Conservation (phyloP, 2,113 vertebrate genomes). For the Antechinus flavipes region DNA sequence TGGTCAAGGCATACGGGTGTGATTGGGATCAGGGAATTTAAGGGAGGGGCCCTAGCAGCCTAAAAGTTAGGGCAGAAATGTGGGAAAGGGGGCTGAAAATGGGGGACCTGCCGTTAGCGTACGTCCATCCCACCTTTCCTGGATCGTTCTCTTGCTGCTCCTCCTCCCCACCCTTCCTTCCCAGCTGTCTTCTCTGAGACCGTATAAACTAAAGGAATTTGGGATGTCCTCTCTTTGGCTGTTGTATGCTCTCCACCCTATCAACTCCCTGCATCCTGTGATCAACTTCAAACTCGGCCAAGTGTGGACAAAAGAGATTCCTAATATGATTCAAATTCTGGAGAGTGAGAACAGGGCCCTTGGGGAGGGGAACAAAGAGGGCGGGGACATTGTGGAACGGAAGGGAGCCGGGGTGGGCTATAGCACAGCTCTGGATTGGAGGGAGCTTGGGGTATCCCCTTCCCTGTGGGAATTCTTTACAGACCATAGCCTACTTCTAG, state of each 20-base stretch:
- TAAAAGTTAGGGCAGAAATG: neutral
- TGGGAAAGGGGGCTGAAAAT: neutral
- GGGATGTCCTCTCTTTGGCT: constrained; percentile 39
- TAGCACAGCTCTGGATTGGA: neutral
- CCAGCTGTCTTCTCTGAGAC: constrained; percentile 36
- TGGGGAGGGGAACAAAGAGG: neutral
- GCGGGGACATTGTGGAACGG: neutral
- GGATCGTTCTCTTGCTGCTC: neutral
- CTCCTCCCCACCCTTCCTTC: neutral
- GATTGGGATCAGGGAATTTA: neutral
- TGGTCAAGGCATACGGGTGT: neutral
- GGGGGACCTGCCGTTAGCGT: neutral
- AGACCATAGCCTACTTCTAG: neutral
- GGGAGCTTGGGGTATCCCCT: neutral
- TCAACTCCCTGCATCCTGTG: constrained; percentile 49
- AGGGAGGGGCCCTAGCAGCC: neutral
- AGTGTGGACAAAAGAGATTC: constrained; percentile 51
- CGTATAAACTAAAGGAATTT: constrained; percentile 28
- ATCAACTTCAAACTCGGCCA: constrained; percentile 29
- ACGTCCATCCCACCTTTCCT: neutral
- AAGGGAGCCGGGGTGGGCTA: neutral
- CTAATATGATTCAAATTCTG: constrained; percentile 40
- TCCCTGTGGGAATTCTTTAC: neutral
- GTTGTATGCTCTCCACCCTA: constrained; percentile 30
- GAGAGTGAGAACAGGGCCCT: constrained; percentile 14